Conservation (phyloP, 1,140 invertebrate genomes). For the Drosophila lacertosa region DNA sequence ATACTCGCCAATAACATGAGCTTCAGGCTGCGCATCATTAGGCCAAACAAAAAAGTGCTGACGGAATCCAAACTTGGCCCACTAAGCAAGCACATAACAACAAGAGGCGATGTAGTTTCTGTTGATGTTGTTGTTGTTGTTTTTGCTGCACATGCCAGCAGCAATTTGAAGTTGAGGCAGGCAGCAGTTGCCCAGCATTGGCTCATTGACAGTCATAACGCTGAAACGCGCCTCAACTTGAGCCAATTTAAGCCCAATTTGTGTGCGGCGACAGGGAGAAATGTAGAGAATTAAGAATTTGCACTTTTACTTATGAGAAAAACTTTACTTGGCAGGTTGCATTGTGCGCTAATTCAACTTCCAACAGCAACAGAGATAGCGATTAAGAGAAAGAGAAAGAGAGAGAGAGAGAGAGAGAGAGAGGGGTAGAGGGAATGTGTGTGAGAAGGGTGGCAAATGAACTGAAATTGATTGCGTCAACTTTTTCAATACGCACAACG, state of each 20-base stretch:
- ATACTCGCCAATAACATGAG: constrained; percentile 51
- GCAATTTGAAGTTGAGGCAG: constrained; percentile 19
- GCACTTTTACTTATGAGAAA: constrained; percentile 78
- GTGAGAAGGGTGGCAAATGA: constrained; percentile 36
- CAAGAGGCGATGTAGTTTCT: constrained; percentile 11
- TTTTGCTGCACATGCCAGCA: constrained; percentile 50
- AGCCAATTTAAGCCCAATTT: constrained; percentile 79
- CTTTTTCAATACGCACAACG: constrained; percentile 49
- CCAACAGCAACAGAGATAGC: not conserved
- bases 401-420: constrained; percentile 5
- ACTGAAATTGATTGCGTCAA: constrained; percentile 76
- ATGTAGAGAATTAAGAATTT: constrained; percentile 63
- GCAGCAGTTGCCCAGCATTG: constrained; percentile 30
- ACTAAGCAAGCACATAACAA: constrained; percentile 30
- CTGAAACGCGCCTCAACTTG: constrained; percentile 75
- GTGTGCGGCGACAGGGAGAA: constrained; percentile 31
- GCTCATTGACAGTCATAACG: constrained; percentile 82
- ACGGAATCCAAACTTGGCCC: constrained; percentile 47
- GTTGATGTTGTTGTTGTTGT: constrained; percentile 14
- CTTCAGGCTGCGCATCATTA: constrained; percentile 71
- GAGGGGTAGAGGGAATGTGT: constrained; percentile 6
- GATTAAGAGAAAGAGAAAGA: not conserved
- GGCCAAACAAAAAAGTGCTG: constrained; percentile 68
- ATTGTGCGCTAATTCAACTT: constrained; percentile 64
- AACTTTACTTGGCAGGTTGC: constrained; percentile 76